These are phyloP conservation scores for Venturia canescens DNA, from an alignment of 1,140 invertebrate species.

Conservation along the genomic window DNA sequence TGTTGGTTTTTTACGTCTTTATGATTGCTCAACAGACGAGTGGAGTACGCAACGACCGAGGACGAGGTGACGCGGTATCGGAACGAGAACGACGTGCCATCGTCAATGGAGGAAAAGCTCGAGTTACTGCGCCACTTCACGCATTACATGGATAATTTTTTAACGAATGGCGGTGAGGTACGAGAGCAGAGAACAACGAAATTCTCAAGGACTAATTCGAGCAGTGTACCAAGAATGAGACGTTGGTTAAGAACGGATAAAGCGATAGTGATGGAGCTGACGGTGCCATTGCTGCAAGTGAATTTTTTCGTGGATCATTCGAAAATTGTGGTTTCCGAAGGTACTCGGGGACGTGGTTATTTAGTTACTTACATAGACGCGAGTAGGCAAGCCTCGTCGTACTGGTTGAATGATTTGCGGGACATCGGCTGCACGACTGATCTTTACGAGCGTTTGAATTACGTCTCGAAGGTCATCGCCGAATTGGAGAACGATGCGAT, in stretches of 20 bases:
- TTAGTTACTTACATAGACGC: slow-evolving; percentile 84
- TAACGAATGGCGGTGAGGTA: slow-evolving; percentile 86
- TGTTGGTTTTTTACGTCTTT: too few relatives aligned
- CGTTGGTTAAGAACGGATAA: slow-evolving; percentile 86
- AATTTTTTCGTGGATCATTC: slow-evolving; percentile 88
- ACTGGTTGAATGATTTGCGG: slow-evolving; percentile 78
- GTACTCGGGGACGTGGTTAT: slow-evolving; percentile 72
- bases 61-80: slow-evolving; percentile 90
- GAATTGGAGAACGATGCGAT: slow-evolving; percentile 72
- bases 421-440: slow-evolving; percentile 79
- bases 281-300: slow-evolving; percentile 79
- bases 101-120: slow-evolving; percentile 93
- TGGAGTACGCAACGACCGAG: slow-evolving; percentile 95
- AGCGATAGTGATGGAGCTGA: slow-evolving; percentile 85
- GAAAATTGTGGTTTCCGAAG: slow-evolving; percentile 85
- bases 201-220: slow-evolving; percentile 71
- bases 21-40: slow-evolving; percentile 82
- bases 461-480: slow-evolving; percentile 77
- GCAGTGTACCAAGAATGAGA: slow-evolving; percentile 81
- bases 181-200: slow-evolving; percentile 74
- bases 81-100: slow-evolving; percentile 88
- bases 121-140: slow-evolving; percentile 96
- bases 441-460: slow-evolving; percentile 79
- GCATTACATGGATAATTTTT: slow-evolving; percentile 97
- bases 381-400: slow-evolving; percentile 79